Percentiles rank a stretch among this genome's conserved stretches.
Evolutionary conservation across 2,113 vertebrate species (phyloP).

Genomic region (Uropsilus gracilis): DNA sequence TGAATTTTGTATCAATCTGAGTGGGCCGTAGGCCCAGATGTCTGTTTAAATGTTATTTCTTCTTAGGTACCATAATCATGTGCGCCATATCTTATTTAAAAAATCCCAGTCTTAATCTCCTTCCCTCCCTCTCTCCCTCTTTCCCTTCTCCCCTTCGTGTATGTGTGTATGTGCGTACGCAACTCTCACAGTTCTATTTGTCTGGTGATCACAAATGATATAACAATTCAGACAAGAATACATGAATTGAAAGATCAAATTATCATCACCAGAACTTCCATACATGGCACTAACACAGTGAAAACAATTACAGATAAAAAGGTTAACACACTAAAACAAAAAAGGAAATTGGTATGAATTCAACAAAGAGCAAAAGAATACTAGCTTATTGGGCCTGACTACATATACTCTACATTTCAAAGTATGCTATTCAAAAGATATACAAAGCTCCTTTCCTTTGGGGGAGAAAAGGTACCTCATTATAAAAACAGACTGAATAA

Average conservation of each 20-base stretch:
- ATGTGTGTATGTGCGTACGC: neutral
- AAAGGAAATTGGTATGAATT: slow-evolving; percentile 49
- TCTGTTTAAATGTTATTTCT: slow-evolving; percentile 10
- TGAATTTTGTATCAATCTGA: neutral
- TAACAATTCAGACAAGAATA: slow-evolving; percentile 4
- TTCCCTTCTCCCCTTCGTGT: neutral
- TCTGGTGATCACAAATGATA: neutral
- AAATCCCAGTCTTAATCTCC: neutral
- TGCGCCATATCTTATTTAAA: neutral
- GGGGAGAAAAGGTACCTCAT: neutral
- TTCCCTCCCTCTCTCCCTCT: neutral
- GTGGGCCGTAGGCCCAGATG: neutral
- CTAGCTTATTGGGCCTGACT: neutral
- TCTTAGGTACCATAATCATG: neutral
- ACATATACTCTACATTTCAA: neutral
- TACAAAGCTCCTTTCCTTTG: slow-evolving; percentile 13
- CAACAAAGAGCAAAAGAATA: neutral
- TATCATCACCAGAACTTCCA: slow-evolving; percentile 30
- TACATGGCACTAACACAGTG: neutral
- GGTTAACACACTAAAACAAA: neutral
- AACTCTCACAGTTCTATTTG: neutral
- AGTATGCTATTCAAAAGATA: slow-evolving; percentile 42
- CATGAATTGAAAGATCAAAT: neutral
- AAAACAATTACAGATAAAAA: slow-evolving; percentile 56
- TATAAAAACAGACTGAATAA: slow-evolving; percentile 58